Evolutionary conservation across 2,113 vertebrate species (phyloP), one percentile per base, ranked within the genome.

Genomic region (Maccullochella peelii): DNA sequence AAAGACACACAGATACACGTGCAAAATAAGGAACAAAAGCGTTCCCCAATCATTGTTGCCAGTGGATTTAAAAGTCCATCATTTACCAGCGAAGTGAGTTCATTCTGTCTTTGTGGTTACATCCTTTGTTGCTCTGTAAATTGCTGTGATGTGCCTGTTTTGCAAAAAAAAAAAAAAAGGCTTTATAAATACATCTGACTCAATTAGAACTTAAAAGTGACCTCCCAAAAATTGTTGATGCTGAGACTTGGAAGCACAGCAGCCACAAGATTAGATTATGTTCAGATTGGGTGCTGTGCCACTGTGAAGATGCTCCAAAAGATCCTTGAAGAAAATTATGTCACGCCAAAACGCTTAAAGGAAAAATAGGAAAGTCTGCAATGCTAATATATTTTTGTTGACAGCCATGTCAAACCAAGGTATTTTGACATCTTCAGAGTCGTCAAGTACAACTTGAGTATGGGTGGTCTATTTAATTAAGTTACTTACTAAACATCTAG

Each of bases 141-240:
- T 79, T 83, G 73, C 67, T 81, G 71, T 76, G 59, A 76, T 84
- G 72, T 61, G 59, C 47, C 79, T 21, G 69, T 77, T 85, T 80
- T 67, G 52, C 5, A 21, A 66, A 76, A 67, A 72, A 33, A 33
- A 54, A 47, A 30, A 21, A 75, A 49, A 40, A 57, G 16, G 30
- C 36, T 80, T 84, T 71, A 75, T 15, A 82, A 92, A 89, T 61
- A 86, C 70, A 78, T 83, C 20, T 84, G 72, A 87, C 86, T 86
- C 63, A 73, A 82, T 87, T 76, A 87, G n/a, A 77, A 78, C 50
- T 77, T 88, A 77, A 90, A 91, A 79, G 83, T 82, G 67, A 87
- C 78, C 78, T 73, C 80, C 73, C 74, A 82, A 79, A 82, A 86
- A 30, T 42, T 81, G 80, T 73, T 88, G 79, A 90, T 66, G 54